Conservation (phyloP, 2,888 invertebrate species). For the Pyrgus malvae region DNA sequence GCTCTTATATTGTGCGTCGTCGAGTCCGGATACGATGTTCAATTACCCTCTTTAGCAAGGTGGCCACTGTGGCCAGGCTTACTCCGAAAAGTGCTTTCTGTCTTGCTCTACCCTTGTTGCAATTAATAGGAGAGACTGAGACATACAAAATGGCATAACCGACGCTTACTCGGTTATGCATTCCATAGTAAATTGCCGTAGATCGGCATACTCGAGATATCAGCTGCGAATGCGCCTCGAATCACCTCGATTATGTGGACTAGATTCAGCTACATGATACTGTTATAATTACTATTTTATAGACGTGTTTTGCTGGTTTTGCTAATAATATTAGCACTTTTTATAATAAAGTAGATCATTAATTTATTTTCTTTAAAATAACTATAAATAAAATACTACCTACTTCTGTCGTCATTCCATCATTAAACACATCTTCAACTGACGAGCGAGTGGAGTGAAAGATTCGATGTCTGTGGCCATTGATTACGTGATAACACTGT, state of each 20-base stretch:
- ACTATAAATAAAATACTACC: too few relatives aligned
- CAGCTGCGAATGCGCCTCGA: conserved; percentile 5
- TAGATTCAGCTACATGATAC: conserved; percentile 2
- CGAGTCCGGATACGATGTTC: conserved; percentile 26
- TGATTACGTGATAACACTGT: too few relatives aligned
- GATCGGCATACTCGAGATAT: conserved; percentile 8
- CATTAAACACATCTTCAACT: too few relatives aligned
- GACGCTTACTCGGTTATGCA: conserved; percentile 11
- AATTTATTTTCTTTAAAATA: too few relatives aligned
- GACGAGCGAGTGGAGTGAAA: too few relatives aligned
- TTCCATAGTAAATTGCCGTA: conserved; percentile 18
- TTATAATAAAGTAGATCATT: too few relatives aligned
- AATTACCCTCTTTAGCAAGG: conserved; percentile 30
- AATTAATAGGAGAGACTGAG: not conserved
- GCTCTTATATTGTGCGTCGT: conserved; percentile 16
- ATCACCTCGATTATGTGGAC: conserved; percentile 12
- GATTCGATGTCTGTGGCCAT: too few relatives aligned
- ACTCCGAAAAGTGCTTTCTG: conserved; percentile 2
- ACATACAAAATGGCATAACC: conserved; percentile 4
- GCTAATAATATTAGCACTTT: too few relatives aligned
- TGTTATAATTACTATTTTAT: conserved; percentile 3
- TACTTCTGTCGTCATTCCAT: too few relatives aligned
- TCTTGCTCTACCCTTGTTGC: not conserved
- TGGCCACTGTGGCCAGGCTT: conserved; percentile 18
- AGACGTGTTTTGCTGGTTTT: too few relatives aligned